Conservation (phyloP, 37 sponge, comb jelly and placozoan species). For the Theonella swinhoei region DNA sequence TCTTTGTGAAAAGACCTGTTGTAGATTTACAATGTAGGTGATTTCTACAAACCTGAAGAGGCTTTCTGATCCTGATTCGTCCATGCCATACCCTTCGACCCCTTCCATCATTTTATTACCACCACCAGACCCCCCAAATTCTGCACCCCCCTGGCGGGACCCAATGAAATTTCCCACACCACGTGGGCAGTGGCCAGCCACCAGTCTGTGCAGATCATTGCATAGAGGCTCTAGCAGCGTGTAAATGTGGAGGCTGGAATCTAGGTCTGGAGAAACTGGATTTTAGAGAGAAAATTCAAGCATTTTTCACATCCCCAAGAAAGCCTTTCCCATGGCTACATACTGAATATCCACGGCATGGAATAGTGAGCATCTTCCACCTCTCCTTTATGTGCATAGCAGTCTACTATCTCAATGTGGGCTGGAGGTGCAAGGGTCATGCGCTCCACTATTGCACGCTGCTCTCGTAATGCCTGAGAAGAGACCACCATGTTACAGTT, state of each 20-base stretch:
- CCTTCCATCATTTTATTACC: neutral
- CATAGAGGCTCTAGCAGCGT: neutral
- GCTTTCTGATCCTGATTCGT: neutral
- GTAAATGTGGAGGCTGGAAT: neutral
- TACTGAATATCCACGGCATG: conserved; percentile 38
- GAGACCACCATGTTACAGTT: neutral
- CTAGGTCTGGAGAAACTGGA: neutral
- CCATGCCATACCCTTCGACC: neutral
- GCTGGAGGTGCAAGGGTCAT: conserved; percentile 52
- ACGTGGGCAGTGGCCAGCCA: too few relatives aligned
- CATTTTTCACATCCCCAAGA: neutral
- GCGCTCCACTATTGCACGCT: conserved; percentile 45
- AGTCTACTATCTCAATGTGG: conserved; percentile 66
- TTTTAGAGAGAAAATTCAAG: neutral
- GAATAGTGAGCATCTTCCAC: neutral
- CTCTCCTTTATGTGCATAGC: conserved; percentile 65
- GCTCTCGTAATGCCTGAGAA: conserved; percentile 53
- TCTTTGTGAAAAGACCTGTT: neutral
- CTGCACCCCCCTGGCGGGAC: too few relatives aligned
- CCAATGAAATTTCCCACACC: too few relatives aligned
- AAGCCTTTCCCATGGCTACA: neutral
- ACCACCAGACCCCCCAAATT: too few relatives aligned
- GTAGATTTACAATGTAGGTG: neutral
- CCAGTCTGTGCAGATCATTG: too few relatives aligned
- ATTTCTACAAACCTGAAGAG: neutral